Percentiles rank a stretch among this genome's conserved stretches.
Evolutionary conservation across 2,113 vertebrate species (phyloP).

Genomic region (Toxotes jaculatrix): DNA sequence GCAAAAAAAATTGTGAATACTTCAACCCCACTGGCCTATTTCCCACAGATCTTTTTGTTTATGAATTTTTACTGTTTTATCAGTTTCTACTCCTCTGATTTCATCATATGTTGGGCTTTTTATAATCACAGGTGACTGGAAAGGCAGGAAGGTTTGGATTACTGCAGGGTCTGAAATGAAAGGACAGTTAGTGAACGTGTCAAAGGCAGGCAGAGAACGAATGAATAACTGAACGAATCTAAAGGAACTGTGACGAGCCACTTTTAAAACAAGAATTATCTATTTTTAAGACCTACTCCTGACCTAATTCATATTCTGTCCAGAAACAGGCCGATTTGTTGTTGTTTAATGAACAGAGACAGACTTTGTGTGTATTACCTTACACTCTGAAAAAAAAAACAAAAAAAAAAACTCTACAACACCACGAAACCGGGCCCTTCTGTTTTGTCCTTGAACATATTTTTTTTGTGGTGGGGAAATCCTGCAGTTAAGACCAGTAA

Average conservation of each 20-base stretch:
- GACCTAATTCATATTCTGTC: background rate
- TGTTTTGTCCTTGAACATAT: constrained; percentile 13
- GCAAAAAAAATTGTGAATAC: background rate
- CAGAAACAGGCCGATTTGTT: background rate
- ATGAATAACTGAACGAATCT: background rate
- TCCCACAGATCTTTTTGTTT: constrained; percentile 14
- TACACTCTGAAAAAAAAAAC: background rate
- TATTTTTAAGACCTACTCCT: background rate
- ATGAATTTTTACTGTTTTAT: too few species aligned
- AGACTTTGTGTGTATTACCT: constrained; percentile 5
- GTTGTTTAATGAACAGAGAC: background rate
- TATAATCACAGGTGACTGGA: background rate
- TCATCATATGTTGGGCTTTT: background rate
- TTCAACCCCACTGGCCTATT: constrained; percentile 16
- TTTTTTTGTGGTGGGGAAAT: constrained; percentile 8
- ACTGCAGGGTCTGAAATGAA: too few species aligned
- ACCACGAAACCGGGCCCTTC: constrained; percentile 23
- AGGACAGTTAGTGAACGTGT: background rate
- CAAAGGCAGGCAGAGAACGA: background rate
- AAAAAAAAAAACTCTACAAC: background rate
- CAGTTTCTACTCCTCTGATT: too few species aligned
- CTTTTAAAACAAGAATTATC: background rate
- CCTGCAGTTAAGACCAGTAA: constrained; percentile 13
- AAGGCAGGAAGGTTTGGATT: too few species aligned
- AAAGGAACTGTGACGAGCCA: background rate